Evolutionary conservation across 2,888 invertebrate genomes (phyloP).

Genomic region (Eupithecia centaureata): DNA sequence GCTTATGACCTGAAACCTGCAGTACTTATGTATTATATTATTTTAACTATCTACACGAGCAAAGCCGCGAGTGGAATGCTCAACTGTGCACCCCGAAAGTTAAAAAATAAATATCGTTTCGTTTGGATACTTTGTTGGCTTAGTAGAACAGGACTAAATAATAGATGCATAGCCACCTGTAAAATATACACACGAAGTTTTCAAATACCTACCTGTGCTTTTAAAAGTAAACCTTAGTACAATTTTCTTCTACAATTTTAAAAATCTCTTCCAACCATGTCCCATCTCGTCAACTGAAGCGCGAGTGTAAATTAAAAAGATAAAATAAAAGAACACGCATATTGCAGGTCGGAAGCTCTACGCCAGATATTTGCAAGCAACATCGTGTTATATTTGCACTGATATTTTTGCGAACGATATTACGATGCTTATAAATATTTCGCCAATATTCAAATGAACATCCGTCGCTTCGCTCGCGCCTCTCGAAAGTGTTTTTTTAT

Average conservation of each 20-base stretch:
- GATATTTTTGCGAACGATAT: constrained; percentile 25
- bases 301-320: neutral
- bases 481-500: constrained; percentile 57
- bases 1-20: too few relatives aligned
- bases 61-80: too few relatives aligned
- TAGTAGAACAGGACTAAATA: too few relatives aligned
- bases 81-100: too few relatives aligned
- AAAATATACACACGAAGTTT: too few relatives aligned
- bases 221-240: neutral
- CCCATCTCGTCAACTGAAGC: neutral
- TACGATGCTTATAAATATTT: constrained; percentile 29
- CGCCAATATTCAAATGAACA: constrained; percentile 33
- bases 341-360: neutral
- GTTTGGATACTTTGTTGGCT: too few relatives aligned
- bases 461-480: constrained; percentile 21
- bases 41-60: too few relatives aligned
- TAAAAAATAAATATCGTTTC: too few relatives aligned
- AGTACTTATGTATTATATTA: too few relatives aligned
- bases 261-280: neutral
- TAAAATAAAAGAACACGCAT: neutral
- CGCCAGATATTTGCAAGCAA: neutral
- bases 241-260: neutral
- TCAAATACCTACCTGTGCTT: too few relatives aligned
- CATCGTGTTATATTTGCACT: neutral
- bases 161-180: too few relatives aligned